These are phyloP conservation scores for Cotesia typhae DNA, from an alignment of 1,140 invertebrate species.

Conservation along the genomic window DNA sequence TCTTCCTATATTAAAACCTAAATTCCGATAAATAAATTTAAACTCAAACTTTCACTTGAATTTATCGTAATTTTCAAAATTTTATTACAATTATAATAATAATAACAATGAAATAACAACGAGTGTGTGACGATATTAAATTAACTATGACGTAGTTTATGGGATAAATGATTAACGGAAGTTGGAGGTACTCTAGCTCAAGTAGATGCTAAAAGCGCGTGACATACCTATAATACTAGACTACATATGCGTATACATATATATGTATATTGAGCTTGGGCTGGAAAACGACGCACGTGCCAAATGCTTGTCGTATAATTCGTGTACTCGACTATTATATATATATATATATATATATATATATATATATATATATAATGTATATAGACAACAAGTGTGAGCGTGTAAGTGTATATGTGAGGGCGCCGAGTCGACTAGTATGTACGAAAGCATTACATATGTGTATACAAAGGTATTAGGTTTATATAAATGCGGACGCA, in stretches of 20 bases:
- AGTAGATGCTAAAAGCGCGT: conserved; percentile 21
- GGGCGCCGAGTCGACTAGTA: too few species aligned
- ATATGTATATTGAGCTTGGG: not conserved
- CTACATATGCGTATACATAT: conserved; percentile 7
- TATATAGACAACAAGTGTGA: not conserved
- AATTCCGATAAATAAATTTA: not conserved
- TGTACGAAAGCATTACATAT: not conserved
- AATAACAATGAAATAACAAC: too few species aligned
- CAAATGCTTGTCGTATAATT: conserved; percentile 11
- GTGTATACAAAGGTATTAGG: not conserved
- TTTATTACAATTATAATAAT: too few species aligned
- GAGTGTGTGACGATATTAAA: not conserved
- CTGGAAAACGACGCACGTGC: conserved; percentile 14
- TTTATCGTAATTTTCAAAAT: too few species aligned
- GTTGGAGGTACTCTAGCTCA: not conserved
- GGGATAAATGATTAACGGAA: conserved; percentile 8
- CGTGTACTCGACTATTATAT: not conserved
- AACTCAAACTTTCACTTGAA: too few species aligned
- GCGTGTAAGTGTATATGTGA: not conserved
- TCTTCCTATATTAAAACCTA: not conserved
- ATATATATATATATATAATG: not conserved
- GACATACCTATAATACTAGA: conserved; percentile 10
- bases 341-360: not conserved
- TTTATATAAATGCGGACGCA: not conserved
- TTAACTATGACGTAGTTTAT: conserved; percentile 1